Conservation (phyloP, 2,888 invertebrate genomes). For the Deilephila elpenor region DNA sequence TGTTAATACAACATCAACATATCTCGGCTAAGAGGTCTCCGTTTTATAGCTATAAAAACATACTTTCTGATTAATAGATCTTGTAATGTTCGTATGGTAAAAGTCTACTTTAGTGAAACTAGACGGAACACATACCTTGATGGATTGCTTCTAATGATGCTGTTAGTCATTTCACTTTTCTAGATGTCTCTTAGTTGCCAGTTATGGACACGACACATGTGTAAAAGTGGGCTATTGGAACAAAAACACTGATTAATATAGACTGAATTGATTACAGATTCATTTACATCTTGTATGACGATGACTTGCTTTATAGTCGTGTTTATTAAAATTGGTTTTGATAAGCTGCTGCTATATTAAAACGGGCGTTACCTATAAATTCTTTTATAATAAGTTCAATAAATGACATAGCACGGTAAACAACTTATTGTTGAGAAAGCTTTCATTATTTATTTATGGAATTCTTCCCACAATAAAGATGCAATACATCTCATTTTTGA, state of each 20-base stretch:
- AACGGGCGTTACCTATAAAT: no score
- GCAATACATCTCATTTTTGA: no score
- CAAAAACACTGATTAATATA: neutral
- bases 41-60: neutral
- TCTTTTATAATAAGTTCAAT: no score
- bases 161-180: constrained; percentile 43
- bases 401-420: no score
- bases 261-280: neutral
- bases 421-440: no score
- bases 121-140: constrained; percentile 32
- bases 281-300: neutral
- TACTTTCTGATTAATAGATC: constrained; percentile 1
- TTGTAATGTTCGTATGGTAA: neutral
- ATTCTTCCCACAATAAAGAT: no score
- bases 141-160: constrained; percentile 33
- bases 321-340: no score
- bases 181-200: constrained; percentile 31
- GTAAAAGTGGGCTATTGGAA: constrained; percentile 12
- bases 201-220: constrained; percentile 28
- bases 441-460: no score
- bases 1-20: neutral
- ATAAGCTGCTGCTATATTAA: no score
- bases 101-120: constrained; percentile 11
- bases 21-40: neutral
- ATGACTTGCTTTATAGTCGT: neutral